Conservation (phyloP, 1,140 invertebrate genomes). For the Trissolcus basalis region DNA sequence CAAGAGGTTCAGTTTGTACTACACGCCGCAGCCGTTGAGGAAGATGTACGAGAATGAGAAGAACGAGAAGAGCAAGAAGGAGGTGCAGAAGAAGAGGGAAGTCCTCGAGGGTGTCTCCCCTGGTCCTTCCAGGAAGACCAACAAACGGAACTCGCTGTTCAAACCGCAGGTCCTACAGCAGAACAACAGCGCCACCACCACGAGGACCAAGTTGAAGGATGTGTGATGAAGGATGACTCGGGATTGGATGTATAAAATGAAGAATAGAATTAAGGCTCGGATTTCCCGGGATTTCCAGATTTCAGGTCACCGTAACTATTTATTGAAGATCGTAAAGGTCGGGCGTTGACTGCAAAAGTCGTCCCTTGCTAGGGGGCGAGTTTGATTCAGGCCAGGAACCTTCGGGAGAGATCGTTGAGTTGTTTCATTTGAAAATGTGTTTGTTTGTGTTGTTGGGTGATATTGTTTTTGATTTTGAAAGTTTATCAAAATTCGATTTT, state of each 20-base stretch:
- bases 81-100: constrained; percentile 48
- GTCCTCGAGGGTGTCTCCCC: constrained; percentile 51
- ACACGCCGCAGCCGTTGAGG: constrained; percentile 66
- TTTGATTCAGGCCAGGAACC: no score
- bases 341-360: no score
- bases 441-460: no score
- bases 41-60: constrained; percentile 66
- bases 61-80: constrained; percentile 58
- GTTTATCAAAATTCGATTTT: no score
- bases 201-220: constrained; percentile 54
- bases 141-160: constrained; percentile 60
- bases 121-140: constrained; percentile 60
- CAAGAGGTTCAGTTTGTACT: constrained; percentile 69
- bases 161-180: constrained; percentile 21
- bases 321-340: no score
- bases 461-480: no score
- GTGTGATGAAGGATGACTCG: constrained; percentile 4
- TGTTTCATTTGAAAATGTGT: no score
- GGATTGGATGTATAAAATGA: neutral
- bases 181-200: constrained; percentile 30
- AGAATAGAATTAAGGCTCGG: no score
- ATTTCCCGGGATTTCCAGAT: no score
- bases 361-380: no score
- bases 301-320: no score
- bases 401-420: no score